These are phyloP conservation scores for Antheraea pernyi DNA, from an alignment of 1,140 invertebrate genomes.

Conservation along the genomic window DNA sequence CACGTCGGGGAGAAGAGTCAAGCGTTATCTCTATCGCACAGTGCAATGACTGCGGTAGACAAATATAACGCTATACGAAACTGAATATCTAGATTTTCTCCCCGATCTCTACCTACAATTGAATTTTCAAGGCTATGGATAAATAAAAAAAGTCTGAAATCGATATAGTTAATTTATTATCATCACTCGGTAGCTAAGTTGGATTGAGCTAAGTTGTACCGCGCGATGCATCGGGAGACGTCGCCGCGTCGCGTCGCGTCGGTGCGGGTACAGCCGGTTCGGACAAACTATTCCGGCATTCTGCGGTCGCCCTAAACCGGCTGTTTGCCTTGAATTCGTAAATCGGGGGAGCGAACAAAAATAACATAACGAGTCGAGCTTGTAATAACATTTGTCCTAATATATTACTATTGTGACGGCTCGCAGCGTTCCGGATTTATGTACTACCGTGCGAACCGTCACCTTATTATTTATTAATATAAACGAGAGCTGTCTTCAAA, in stretches of 20 bases:
- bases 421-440: conserved; percentile 56
- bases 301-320: conserved; percentile 24
- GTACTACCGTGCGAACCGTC: conserved; percentile 58
- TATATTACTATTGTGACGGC: conserved; percentile 72
- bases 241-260: background rate
- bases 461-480: conserved; percentile 70
- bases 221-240: background rate
- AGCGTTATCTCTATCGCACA: too few species aligned
- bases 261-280: background rate
- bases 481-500: conserved; percentile 57
- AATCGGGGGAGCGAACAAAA: conserved; percentile 56
- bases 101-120: too few species aligned
- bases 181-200: too few species aligned
- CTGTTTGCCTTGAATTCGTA: conserved; percentile 43
- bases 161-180: too few species aligned
- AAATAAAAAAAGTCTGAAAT: too few species aligned
- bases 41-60: too few species aligned
- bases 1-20: too few species aligned
- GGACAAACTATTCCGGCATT: background rate
- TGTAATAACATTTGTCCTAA: conserved; percentile 75
- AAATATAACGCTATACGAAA: too few species aligned
- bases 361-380: conserved; percentile 69
- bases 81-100: too few species aligned
- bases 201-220: background rate
- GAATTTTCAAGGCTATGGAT: too few species aligned